These are phyloP conservation scores for Diloba caeruleocephala DNA, from an alignment of 2,888 invertebrate genomes.

Conservation along the genomic window DNA sequence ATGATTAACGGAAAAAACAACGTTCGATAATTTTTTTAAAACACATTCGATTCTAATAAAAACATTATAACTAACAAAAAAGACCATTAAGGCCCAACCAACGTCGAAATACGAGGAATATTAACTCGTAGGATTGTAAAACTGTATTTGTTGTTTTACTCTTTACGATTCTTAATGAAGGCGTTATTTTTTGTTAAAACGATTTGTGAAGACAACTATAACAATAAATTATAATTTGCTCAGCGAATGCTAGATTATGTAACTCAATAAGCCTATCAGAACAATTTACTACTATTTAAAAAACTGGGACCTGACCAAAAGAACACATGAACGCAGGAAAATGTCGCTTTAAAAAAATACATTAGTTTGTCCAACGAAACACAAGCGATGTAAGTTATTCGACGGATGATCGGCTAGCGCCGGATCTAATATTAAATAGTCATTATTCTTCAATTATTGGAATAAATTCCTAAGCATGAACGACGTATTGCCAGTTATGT, in stretches of 20 bases:
- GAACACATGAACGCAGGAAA: conserved; percentile 6
- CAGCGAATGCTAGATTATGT: background rate
- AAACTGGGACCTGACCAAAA: conserved; percentile 5
- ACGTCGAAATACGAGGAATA: conserved; percentile 12
- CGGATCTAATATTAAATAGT: conserved; percentile 46
- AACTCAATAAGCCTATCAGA: conserved; percentile 18
- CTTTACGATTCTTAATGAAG: too few species aligned
- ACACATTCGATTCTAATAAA: conserved; percentile 3
- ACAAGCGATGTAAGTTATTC: conserved; percentile 65
- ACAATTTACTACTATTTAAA: conserved; percentile 16
- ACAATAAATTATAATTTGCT: conserved; percentile 9
- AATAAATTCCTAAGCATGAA: conserved; percentile 31
- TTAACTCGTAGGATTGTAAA: too few species aligned
- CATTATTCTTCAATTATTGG: conserved; percentile 44
- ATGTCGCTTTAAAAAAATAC: conserved; percentile 9
- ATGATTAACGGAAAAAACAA: conserved; percentile 8
- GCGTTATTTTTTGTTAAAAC: too few species aligned
- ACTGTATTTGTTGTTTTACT: too few species aligned
- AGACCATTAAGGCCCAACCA: conserved; percentile 7
- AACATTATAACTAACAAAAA: conserved; percentile 16
- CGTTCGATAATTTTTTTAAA: conserved; percentile 21
- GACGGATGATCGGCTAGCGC: conserved; percentile 59
- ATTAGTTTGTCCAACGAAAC: conserved; percentile 16
- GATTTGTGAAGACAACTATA: background rate
- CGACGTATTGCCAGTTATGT: conserved; percentile 12